Evolutionary conservation across 2,797 vertebrate genomes (phyloP), one percentile per base, ranked within the genome.

Genomic region (Oceanodroma leucorhoa): DNA sequence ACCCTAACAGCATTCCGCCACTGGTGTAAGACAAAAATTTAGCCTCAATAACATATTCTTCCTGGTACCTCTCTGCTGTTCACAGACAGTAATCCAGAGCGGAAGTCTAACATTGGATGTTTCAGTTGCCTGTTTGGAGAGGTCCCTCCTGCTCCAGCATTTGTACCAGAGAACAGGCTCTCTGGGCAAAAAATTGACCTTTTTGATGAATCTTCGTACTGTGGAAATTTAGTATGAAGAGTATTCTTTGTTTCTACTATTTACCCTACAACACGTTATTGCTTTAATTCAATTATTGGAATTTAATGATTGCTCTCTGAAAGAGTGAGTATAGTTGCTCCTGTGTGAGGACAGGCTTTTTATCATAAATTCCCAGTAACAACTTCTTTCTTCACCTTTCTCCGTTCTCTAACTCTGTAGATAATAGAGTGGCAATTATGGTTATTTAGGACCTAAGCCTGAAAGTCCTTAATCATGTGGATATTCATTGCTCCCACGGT

Each of bases 391-490:
- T 92, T 83, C 57, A 80, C 40, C 71, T 86, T 89, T 92, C 40
- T 86, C 55, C 79, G 48, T 82, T 75, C 62, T 76, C 80, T 85
- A 64, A 38, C n/a, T 85, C 71, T 11, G 14, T 61, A 75, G 85
- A 53, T 51, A 79, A 81, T 60, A 78, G 29, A 89, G 41, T 75
- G 64, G 72, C 81, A 94, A 75, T 94, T 94, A 92, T 19, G 41
- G 61, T 92, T 95, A 85, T 94, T 94, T 93, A 89, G 86, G 53
- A 77, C 62, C 78, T 94, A 72, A 91, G 75, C 75, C 80, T 83
- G 86, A 77, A 95, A 95, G 73, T 45, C 20, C 60, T 95, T 89
- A 94, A 90, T 95, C 61, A 69, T 78, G 83, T 82, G 76, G 80
- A 84, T 90, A 94, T 87, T 89, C 88, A 58, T 83, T 94, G 81